Evolutionary conservation across 2,888 invertebrate species (phyloP), one percentile per base, ranked within the genome.

Genomic region (Melieria picta): DNA sequence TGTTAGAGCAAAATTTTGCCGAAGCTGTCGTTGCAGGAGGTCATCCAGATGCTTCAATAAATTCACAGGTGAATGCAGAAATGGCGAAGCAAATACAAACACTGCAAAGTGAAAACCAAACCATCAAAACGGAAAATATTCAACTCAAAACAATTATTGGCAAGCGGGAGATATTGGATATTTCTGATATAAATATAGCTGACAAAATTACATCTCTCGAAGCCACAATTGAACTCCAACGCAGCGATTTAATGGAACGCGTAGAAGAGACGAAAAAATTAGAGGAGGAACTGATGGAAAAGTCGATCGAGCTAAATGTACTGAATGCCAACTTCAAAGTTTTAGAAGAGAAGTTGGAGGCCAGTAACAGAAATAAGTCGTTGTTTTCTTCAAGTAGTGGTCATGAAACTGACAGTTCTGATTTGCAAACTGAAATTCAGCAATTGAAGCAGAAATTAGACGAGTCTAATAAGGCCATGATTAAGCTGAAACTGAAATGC

Each of bases 371-470:
- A 70, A 78, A 66, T 30, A 87, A 85, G 48, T 81, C 84, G 6
- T 73, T 84, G 4, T 88, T 84, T 70, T 81, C 83, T 30, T 80
- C 81, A 46, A 77, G 74, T 3, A 81, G 80, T 48, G 74, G 74
- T 6, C 75, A 75, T 0, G 76, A 70, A 1, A 60, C 57, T 5
- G 75, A 71, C n/a, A 77, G 71, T 46, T 69, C 78, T 0, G 87
- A 88, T 62, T 60, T 80, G 56, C 75, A 79, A 76, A 77, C 88
- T 0, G 83, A 85, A 48, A 77, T 83, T 45, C 80, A 80, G 50
- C 89, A 90, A 81, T 87, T 94, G 4, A 92, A 90, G 73, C 90
- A 91, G 77, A 93, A 93, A 82, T 87, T 94, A 65, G 93, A 94
- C 73, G 90, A 91, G 69, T 89, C 91, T 47, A 94, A 94, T 81